Evolutionary conservation across 2,797 vertebrate species (phyloP).

Genomic region (Cossypha dichroa): DNA sequence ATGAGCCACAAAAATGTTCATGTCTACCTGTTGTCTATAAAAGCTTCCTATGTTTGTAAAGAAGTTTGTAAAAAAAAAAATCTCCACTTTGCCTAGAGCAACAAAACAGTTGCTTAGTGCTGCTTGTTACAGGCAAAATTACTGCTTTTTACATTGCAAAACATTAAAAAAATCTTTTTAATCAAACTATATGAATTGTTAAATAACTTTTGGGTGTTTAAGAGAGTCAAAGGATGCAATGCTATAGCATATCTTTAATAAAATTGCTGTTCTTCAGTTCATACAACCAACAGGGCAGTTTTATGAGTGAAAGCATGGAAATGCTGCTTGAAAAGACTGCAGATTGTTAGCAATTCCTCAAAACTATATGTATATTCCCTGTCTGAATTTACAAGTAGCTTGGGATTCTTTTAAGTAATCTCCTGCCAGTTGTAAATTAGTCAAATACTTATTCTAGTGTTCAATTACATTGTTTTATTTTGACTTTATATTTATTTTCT

Average conservation of each 20-base stretch:
- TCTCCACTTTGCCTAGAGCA: neutral
- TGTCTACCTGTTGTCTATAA: neutral
- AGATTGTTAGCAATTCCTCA: neutral
- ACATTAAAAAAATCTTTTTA: neutral
- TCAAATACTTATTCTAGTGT: neutral
- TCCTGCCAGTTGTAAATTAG: neutral
- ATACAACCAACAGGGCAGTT: neutral
- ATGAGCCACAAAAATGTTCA: neutral
- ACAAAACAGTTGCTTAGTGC: neutral
- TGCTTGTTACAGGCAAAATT: neutral
- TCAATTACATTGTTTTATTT: neutral
- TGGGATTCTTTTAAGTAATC: neutral
- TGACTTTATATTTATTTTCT: slow-evolving; percentile 41
- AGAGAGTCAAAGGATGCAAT: neutral
- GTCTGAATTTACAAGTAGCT: neutral
- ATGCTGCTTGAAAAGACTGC: neutral
- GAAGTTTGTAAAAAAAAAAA: neutral
- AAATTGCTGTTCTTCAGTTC: neutral
- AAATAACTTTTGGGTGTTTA: neutral
- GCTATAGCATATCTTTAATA: neutral
- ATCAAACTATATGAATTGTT: neutral
- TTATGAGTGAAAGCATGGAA: neutral
- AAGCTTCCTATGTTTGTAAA: neutral
- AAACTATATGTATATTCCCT: neutral
- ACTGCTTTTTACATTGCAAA: neutral